Evolutionary conservation across 2,113 vertebrate genomes (phyloP).

Genomic region (Mastomys coucha): DNA sequence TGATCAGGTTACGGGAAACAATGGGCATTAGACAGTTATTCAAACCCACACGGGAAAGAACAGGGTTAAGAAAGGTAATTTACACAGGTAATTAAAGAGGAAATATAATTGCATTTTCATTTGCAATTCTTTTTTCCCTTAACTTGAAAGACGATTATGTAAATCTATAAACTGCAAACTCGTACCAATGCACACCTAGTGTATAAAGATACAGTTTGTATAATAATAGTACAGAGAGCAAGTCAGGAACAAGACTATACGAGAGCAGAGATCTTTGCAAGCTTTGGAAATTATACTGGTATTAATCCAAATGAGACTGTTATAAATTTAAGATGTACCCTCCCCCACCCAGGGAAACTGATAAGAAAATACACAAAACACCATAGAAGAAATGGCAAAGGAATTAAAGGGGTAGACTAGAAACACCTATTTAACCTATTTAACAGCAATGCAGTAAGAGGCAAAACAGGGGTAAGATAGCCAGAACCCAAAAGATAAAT

Average conservation of each 20-base stretch:
- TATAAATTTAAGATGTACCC: not conserved
- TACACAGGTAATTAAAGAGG: slow-evolving; percentile 1
- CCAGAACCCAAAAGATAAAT: not conserved
- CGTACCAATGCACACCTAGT: not conserved
- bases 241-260: not conserved
- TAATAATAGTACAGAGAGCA: not conserved
- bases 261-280: not conserved
- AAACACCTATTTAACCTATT: not conserved
- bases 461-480: not conserved
- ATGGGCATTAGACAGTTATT: not conserved
- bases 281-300: not conserved
- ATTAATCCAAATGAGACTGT: not conserved
- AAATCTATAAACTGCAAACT: not conserved
- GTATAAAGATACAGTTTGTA: not conserved
- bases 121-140: not conserved
- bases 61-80: not conserved
- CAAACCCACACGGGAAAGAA: not conserved
- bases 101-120: not conserved
- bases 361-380: not conserved
- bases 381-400: not conserved
- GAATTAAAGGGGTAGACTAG: not conserved
- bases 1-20: slow-evolving; percentile 11
- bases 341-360: not conserved
- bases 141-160: slow-evolving; percentile 20
- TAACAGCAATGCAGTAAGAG: not conserved